Evolutionary conservation across 1,140 invertebrate genomes (phyloP), one percentile per base, ranked within the genome.

Genomic region (Aphis gossypii): DNA sequence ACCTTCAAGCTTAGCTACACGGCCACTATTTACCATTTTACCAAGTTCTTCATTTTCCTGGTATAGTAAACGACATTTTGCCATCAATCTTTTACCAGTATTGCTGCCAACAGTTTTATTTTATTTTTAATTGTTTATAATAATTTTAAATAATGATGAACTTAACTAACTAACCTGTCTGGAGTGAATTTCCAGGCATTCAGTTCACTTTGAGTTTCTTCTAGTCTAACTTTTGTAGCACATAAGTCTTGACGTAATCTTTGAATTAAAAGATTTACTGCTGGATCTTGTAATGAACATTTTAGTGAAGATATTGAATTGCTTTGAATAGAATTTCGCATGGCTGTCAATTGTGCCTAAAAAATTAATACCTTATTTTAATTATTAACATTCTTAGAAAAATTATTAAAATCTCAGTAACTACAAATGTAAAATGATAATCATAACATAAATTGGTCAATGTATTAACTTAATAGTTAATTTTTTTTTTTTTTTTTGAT

Each of bases 141-240:
- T 2, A 44, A 44, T 46, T 38, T 51, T 8, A 8, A 86, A 9
- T 44, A 38, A 35, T 54, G 35, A n/a, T 51, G 3, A 51, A 35
- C 18, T 38, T 21, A 68, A 90, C 46, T 21, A 68, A 90, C 46
- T 46, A 95, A 97, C 97, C 98, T 99, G 96, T 99, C 99, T 54
- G 99, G 98, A 38, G 99, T 99, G 95, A 99, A 99, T 96, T 99
- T 99, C 99, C 99, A 99, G 2, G 99, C 99, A 94, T 98, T 98
- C 46, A 99, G 96, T 96, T 99, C 99, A 96, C 99, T 99, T 96
- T 99, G 99, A 46, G 98, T 99, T 96, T 99, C 98, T 95, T 99
- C 98, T 93, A 99, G 96, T 95, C 98, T 98, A 82, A 98, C 97
- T 95, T 98, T 98, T 21, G 98, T 98, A 82, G 97, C 97, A 93